phyloP scores from a whole-genome alignment of 2,797 vertebrate species.

The Trematomus bernacchii region DNA sequence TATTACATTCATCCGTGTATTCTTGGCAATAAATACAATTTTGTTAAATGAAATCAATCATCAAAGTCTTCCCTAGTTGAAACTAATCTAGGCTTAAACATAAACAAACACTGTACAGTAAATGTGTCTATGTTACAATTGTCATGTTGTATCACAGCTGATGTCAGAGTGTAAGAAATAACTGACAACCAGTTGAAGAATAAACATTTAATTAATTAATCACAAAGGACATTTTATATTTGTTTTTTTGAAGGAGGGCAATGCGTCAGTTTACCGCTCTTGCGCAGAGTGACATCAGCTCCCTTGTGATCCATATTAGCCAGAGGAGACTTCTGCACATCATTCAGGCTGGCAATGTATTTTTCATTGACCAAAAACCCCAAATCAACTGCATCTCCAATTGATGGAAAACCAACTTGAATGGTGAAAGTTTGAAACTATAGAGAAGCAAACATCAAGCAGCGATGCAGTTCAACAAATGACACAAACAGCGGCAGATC shows the following conservation, averaged over 20 bases:
- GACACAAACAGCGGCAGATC: not conserved
- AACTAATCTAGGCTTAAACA: not conserved
- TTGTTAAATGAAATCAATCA: no score
- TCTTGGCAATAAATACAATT: no score
- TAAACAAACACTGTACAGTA: not conserved
- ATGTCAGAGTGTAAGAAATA: conserved; percentile 9
- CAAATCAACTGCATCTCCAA: conserved; percentile 74
- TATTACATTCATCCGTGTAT: no score
- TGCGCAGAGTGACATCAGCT: conserved; percentile 49
- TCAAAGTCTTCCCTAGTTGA: not conserved
- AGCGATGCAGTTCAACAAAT: not conserved
- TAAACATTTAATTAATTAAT: conserved; percentile 46
- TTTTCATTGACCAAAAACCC: conserved; percentile 64
- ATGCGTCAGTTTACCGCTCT: conserved; percentile 55
- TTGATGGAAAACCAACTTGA: conserved; percentile 49
- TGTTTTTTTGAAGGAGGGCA: conserved; percentile 1
- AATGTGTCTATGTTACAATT: not conserved
- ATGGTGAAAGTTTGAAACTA: conserved; percentile 13
- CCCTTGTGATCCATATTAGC: conserved; percentile 67
- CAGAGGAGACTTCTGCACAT: conserved; percentile 70
- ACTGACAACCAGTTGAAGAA: conserved; percentile 62
- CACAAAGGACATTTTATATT: conserved; percentile 37
- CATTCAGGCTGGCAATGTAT: conserved; percentile 64
- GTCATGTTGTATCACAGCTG: not conserved
- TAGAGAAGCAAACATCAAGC: conserved; percentile 20